Conservation (phyloP, 2,797 vertebrate genomes). For the Cuculus canorus region DNA sequence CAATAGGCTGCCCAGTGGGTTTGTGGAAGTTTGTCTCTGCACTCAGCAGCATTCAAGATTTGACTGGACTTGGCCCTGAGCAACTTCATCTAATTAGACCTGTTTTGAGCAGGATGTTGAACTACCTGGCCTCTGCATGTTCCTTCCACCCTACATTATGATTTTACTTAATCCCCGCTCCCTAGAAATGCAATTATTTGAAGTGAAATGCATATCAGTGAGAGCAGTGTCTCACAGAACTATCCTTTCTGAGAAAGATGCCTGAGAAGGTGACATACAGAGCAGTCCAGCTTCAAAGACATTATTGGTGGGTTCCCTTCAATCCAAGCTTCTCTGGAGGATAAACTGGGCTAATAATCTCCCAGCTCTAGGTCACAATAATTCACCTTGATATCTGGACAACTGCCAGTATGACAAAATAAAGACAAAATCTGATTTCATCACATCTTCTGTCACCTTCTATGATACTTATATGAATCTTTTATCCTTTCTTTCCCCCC, state of each 20-base stretch:
- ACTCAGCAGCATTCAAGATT: background rate
- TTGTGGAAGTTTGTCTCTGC: background rate
- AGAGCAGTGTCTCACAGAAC: background rate
- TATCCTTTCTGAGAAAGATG: background rate
- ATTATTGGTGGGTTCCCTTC: background rate
- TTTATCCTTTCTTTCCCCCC: rapidly evolving
- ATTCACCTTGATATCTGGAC: background rate
- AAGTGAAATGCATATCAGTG: rapidly evolving
- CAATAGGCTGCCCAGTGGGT: background rate
- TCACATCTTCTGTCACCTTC: background rate
- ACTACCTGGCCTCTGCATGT: background rate
- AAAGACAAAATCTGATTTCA: background rate
- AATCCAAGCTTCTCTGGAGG: background rate
- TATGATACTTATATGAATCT: rapidly evolving
- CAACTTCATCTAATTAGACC: background rate
- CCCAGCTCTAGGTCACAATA: background rate
- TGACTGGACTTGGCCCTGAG: too few species aligned
- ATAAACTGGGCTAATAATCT: background rate
- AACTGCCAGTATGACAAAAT: background rate
- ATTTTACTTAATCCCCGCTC: background rate
- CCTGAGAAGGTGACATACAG: background rate
- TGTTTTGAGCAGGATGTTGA: background rate
- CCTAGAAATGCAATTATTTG: background rate
- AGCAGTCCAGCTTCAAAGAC: background rate
- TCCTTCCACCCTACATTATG: background rate